Conservation (phyloP, 2,888 invertebrate species). For the Calameuta pallipes region DNA sequence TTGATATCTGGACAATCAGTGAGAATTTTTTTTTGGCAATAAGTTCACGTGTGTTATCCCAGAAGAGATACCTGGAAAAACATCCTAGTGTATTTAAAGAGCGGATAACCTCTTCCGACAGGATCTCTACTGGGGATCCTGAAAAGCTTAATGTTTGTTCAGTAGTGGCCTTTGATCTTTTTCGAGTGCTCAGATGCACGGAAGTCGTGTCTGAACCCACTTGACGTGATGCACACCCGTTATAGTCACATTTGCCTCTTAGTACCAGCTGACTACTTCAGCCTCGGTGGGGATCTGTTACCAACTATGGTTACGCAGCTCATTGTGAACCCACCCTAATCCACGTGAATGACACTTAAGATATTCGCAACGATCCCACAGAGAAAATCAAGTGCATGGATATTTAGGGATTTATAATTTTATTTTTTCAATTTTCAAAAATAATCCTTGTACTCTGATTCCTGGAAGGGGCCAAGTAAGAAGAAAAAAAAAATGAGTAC, state of each 20-base stretch:
- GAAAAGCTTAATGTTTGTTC: slow-evolving; percentile 27
- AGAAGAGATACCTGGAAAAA: neutral
- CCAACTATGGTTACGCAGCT: neutral
- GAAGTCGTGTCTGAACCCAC: slow-evolving; percentile 3
- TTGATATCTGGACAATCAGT: neutral
- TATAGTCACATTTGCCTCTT: neutral
- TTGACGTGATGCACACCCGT: slow-evolving; percentile 7
- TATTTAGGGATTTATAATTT: neutral
- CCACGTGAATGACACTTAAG: neutral
- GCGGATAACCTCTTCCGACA: neutral
- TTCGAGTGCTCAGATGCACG: slow-evolving; percentile 10
- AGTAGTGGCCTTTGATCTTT: slow-evolving; percentile 31
- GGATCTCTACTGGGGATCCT: slow-evolving; percentile 1
- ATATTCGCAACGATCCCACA: neutral
- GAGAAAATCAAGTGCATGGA: neutral
- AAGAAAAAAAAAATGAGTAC: neutral
- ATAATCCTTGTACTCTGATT: neutral
- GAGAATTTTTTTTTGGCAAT: neutral
- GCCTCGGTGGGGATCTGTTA: neutral
- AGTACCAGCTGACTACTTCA: neutral
- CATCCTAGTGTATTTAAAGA: slow-evolving; percentile 2
- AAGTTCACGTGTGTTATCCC: neutral
- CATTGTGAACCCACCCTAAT: neutral
- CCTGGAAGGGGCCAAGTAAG: neutral
- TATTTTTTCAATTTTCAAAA: neutral